A percentile compares a stretch with the other conserved stretches of the same genome.
Conservation (phyloP, 1,140 invertebrate genomes). For the Plodia interpunctella region DNA sequence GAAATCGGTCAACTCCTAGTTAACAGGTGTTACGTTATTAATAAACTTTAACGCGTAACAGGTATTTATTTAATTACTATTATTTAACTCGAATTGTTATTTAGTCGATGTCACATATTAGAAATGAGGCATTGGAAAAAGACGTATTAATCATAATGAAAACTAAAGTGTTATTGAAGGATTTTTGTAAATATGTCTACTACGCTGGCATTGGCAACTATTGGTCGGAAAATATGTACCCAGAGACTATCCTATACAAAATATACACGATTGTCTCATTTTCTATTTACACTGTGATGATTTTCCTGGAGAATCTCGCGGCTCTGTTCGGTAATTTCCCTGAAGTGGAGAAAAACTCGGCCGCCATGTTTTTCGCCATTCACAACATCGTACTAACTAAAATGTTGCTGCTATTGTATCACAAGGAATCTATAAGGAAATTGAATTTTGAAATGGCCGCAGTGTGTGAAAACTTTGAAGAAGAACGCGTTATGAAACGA, state of each 20-base stretch:
- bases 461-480: constrained; percentile 48
- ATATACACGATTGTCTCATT: constrained; percentile 48
- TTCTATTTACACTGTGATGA: constrained; percentile 52
- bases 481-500: constrained; percentile 43
- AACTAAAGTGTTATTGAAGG: constrained; percentile 42
- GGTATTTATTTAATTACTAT: constrained; percentile 1
- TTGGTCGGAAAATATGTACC: constrained; percentile 47
- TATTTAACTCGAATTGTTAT: constrained; percentile 9
- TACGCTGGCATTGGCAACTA: constrained; percentile 54
- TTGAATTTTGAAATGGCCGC: constrained; percentile 58
- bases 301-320: constrained; percentile 61
- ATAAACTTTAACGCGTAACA: neutral
- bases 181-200: constrained; percentile 53
- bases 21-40: constrained; percentile 1
- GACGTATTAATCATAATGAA: constrained; percentile 32
- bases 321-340: constrained; percentile 57
- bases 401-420: constrained; percentile 53
- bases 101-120: neutral
- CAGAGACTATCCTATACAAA: constrained; percentile 44
- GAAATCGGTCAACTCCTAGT: constrained; percentile 7
- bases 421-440: constrained; percentile 60
- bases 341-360: constrained; percentile 62
- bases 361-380: constrained; percentile 62
- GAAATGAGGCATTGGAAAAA: neutral
- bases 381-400: constrained; percentile 65